These are phyloP conservation scores for Bathynomus jamesi DNA, from an alignment of 1,140 invertebrate species.

Conservation along the genomic window DNA sequence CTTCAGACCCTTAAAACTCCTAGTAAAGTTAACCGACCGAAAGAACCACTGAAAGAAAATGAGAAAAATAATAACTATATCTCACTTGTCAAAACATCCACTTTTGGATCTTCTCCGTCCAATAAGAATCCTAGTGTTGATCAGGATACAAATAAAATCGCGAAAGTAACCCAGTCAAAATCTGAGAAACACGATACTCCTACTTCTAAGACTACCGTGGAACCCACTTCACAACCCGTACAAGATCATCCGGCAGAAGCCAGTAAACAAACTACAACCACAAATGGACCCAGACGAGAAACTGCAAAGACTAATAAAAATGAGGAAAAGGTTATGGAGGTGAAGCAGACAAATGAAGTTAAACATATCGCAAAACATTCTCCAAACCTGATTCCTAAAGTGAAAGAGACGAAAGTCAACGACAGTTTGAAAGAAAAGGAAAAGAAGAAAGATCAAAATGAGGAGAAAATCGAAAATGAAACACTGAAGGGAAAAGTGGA, in stretches of 20 bases:
- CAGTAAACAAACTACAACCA: conserved; percentile 27
- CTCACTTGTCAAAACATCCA: too few relatives aligned
- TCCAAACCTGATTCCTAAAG: neutral
- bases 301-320: neutral
- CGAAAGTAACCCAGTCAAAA: neutral
- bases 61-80: too few relatives aligned
- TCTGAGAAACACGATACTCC: neutral
- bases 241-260: conserved; percentile 33
- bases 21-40: neutral
- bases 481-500: conserved; percentile 20
- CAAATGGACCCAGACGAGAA: conserved; percentile 7
- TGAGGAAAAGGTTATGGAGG: neutral
- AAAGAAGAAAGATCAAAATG: neutral
- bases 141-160: neutral
- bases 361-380: neutral
- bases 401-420: neutral
- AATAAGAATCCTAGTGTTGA: neutral
- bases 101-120: too few relatives aligned
- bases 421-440: conserved; percentile 9
- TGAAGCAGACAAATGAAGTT: neutral
- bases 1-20: neutral
- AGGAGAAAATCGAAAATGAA: conserved; percentile 8
- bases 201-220: conserved; percentile 22
- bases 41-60: neutral
- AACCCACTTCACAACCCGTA: conserved; percentile 32